Conservation (phyloP, 2,797 vertebrate species). For the Crocidura indochinensis region DNA sequence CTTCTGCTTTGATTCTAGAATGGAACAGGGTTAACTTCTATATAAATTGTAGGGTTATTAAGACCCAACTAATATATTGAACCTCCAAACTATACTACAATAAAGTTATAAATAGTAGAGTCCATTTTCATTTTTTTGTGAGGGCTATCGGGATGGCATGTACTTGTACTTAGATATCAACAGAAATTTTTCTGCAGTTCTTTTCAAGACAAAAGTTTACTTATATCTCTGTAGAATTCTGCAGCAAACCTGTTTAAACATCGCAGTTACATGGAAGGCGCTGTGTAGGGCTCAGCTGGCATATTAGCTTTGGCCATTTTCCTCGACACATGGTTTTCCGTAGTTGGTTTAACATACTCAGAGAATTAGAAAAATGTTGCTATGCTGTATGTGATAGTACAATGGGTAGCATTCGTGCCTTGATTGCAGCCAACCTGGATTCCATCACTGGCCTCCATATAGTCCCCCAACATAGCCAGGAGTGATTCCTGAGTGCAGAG, state of each 20-base stretch:
- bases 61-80: slow-evolving; percentile 11
- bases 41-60: slow-evolving; percentile 14
- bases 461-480: no score
- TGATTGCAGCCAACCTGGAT: no score
- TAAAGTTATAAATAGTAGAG: slow-evolving; percentile 20
- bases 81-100: neutral
- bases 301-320: slow-evolving; percentile 34
- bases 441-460: no score
- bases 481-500: no score
- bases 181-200: neutral
- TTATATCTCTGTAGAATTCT: slow-evolving; percentile 45
- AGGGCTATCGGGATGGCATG: neutral
- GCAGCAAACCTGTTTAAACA: slow-evolving; percentile 4
- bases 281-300: neutral
- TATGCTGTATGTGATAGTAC: no score
- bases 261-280: neutral
- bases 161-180: slow-evolving; percentile 13
- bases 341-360: slow-evolving; percentile 42
- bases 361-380: slow-evolving; percentile 13
- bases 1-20: no score
- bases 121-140: slow-evolving; percentile 23
- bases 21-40: no score
- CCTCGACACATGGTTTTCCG: neutral
- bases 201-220: slow-evolving; percentile 8
- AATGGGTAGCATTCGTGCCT: no score